phyloP scores from a whole-genome alignment of 2,888 invertebrate genomes.

The Lasiommata megera region DNA sequence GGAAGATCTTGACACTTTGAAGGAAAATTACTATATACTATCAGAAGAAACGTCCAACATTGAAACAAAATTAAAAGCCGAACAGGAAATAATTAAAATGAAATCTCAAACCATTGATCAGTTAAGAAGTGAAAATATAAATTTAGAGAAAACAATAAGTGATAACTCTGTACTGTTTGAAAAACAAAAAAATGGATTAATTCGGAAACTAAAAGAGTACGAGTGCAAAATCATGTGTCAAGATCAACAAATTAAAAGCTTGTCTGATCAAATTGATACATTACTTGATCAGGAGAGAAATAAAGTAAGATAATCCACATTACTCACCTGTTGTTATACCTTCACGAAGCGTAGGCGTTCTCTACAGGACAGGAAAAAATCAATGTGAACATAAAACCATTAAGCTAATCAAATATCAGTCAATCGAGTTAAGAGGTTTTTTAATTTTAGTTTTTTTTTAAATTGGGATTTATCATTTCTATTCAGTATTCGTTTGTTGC shows the following conservation, averaged over 20 bases:
- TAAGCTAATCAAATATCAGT: too few relatives aligned
- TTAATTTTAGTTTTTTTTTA: too few relatives aligned
- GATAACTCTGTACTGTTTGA: slow-evolving; percentile 56
- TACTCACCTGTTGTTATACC: too few relatives aligned
- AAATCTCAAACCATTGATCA: slow-evolving; percentile 57
- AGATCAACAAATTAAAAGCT: slow-evolving; percentile 79
- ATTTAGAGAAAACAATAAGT: slow-evolving; percentile 58
- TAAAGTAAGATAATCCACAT: slow-evolving; percentile 50
- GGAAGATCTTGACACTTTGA: slow-evolving; percentile 58
- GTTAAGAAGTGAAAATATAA: slow-evolving; percentile 55
- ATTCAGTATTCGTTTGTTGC: slow-evolving; percentile 13
- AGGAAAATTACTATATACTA: slow-evolving; percentile 62
- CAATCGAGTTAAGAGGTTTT: too few relatives aligned
- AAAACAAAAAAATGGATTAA: slow-evolving; percentile 71
- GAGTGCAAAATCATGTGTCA: slow-evolving; percentile 80
- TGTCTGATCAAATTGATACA: slow-evolving; percentile 75
- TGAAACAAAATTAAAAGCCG: slow-evolving; percentile 64
- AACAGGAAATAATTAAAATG: slow-evolving; percentile 62
- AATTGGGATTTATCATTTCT: slow-evolving; percentile 20
- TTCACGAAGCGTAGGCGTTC: too few relatives aligned
- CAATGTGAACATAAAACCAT: too few relatives aligned
- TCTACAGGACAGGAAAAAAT: too few relatives aligned
- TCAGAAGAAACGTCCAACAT: slow-evolving; percentile 63
- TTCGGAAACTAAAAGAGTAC: slow-evolving; percentile 75
- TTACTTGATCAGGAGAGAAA: slow-evolving; percentile 59